These are phyloP conservation scores for Sebastes alutus DNA, from an alignment of 2,797 vertebrate genomes.

Conservation along the genomic window DNA sequence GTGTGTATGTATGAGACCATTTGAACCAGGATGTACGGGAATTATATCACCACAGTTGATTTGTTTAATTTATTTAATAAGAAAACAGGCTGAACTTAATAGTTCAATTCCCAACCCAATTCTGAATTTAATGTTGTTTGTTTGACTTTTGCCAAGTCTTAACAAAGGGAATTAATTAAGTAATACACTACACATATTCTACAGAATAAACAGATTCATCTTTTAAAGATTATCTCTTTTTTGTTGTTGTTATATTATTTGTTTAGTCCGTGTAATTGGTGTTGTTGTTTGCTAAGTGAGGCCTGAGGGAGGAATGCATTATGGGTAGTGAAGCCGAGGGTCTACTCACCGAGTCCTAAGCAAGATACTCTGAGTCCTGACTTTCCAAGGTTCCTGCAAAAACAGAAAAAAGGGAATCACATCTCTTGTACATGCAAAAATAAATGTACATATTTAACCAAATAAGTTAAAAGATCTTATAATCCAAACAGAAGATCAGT, in stretches of 20 bases:
- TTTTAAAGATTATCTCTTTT: not conserved
- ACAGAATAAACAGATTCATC: not conserved
- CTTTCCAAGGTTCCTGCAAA: constrained; percentile 92
- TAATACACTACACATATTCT: not conserved
- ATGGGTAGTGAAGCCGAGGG: not conserved
- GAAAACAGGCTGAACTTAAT: not conserved
- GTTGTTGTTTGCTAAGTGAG: not conserved
- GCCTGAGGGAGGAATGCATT: not conserved
- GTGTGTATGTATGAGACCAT: no score
- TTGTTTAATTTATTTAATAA: not conserved
- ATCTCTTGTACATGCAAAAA: not conserved
- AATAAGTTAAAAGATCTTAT: not conserved
- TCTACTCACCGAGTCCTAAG: constrained; percentile 91
- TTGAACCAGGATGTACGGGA: not conserved
- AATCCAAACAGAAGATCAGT: not conserved
- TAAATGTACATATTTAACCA: not conserved
- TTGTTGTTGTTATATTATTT: not conserved
- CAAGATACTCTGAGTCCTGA: constrained; percentile 95
- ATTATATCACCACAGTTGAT: not conserved
- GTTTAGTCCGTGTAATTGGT: not conserved
- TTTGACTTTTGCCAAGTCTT: not conserved
- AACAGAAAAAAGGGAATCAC: constrained; percentile 44
- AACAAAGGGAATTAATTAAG: not conserved
- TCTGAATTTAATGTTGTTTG: not conserved
- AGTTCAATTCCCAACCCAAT: not conserved